These are phyloP conservation scores for Drosophila burlai DNA, from an alignment of 1,140 invertebrate genomes.

Conservation along the genomic window DNA sequence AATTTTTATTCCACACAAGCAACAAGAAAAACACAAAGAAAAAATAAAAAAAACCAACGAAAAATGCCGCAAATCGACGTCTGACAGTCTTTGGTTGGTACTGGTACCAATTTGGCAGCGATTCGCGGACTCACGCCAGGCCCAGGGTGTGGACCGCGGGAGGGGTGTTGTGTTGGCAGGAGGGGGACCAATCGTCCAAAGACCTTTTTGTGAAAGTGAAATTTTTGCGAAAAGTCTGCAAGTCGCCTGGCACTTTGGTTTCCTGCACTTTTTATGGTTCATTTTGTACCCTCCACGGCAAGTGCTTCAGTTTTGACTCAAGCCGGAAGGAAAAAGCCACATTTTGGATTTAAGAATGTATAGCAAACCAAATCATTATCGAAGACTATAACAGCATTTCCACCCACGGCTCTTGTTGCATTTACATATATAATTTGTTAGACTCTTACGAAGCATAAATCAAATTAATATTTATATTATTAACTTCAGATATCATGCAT, in stretches of 20 bases:
- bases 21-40: conserved; percentile 13
- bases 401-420: too few species aligned
- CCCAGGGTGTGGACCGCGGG: conserved; percentile 21
- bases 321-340: not conserved
- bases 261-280: conserved; percentile 37
- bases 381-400: too few species aligned
- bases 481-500: too few species aligned
- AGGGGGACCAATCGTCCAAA: conserved; percentile 56
- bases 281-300: conserved; percentile 15
- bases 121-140: conserved; percentile 71
- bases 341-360: not conserved
- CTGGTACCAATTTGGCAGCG: conserved; percentile 78
- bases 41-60: conserved; percentile 58
- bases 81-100: conserved; percentile 66
- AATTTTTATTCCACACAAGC: conserved; percentile 54
- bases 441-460: too few species aligned
- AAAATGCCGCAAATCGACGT: conserved; percentile 79
- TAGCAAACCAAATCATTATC: not conserved
- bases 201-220: conserved; percentile 81
- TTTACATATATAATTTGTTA: too few species aligned
- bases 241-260: conserved; percentile 61
- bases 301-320: conserved; percentile 22
- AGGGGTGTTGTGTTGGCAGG: not conserved
- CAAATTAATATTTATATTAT: too few species aligned
- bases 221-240: conserved; percentile 57